These are phyloP conservation scores for Ibycter americanus DNA, from an alignment of 2,797 vertebrate species.

Conservation along the genomic window DNA sequence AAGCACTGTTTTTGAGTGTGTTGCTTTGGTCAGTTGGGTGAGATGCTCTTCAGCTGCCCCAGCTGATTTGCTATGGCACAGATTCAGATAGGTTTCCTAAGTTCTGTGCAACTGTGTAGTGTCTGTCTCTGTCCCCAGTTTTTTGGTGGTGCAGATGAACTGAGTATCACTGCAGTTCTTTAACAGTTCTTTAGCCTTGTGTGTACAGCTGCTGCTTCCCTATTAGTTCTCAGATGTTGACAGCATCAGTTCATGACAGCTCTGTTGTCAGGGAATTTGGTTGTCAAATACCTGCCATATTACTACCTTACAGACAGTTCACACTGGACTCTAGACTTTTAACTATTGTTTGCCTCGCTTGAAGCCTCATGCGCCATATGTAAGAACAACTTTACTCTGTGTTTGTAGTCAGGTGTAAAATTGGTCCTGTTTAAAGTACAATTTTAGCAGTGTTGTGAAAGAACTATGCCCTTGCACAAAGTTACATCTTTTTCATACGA, in stretches of 20 bases:
- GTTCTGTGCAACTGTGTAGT: background rate
- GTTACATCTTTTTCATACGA: background rate
- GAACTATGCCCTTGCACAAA: background rate
- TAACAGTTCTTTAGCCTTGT: background rate
- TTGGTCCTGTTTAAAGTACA: background rate
- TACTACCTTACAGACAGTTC: background rate
- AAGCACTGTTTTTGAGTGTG: background rate
- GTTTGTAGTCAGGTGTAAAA: background rate
- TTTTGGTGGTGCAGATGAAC: background rate
- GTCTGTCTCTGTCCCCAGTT: background rate
- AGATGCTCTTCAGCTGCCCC: background rate
- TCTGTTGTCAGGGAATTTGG: background rate
- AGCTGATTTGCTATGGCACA: background rate
- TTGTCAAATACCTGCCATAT: background rate
- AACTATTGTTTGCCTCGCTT: background rate
- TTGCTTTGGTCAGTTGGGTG: background rate
- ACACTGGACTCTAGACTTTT: background rate
- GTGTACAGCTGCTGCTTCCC: background rate
- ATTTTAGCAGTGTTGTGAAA: background rate
- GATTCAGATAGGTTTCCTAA: background rate
- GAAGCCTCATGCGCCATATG: rapidly evolving
- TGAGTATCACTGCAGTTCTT: background rate
- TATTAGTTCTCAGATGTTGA: background rate
- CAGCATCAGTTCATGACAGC: background rate
- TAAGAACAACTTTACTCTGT: background rate